These are phyloP conservation scores for Apamea sordens DNA, from an alignment of 2,888 invertebrate species.

Conservation along the genomic window DNA sequence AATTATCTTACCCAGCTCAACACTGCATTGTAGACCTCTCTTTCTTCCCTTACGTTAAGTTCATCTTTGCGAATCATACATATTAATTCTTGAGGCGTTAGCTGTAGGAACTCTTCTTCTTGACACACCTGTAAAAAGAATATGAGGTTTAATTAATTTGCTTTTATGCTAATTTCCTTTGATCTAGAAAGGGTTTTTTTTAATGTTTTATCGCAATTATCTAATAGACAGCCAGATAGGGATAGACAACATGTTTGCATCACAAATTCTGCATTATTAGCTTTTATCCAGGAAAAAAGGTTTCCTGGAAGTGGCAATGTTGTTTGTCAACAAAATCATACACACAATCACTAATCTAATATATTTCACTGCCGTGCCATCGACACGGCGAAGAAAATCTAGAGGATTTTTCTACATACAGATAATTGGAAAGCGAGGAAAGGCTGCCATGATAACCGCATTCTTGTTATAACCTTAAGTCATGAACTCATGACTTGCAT, in stretches of 20 bases:
- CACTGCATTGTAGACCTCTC: conserved; percentile 97
- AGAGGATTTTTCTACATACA: background rate
- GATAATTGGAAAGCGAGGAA: background rate
- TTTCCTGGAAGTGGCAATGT: background rate
- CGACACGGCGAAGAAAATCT: background rate
- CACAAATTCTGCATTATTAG: no score
- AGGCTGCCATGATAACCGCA: background rate
- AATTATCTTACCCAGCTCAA: conserved; percentile 94
- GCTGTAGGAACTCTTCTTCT: conserved; percentile 97
- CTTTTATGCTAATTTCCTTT: background rate
- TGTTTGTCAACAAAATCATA: background rate
- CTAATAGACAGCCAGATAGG: no score
- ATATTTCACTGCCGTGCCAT: background rate
- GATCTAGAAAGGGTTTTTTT: background rate
- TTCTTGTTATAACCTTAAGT: background rate
- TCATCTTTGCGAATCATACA: conserved; percentile 96
- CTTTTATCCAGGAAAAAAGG: background rate
- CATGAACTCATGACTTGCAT: background rate
- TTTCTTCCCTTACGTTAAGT: conserved; percentile 97
- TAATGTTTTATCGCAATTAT: background rate
- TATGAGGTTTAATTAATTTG: background rate
- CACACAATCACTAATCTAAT: background rate
- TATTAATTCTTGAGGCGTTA: conserved; percentile 95
- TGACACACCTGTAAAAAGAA: conserved; percentile 93
- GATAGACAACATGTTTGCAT: background rate